A percentile compares a stretch with the other conserved stretches of the same genome.
phyloP scores from a whole-genome alignment of 2,113 vertebrate species.

The Xenopus borealis region DNA sequence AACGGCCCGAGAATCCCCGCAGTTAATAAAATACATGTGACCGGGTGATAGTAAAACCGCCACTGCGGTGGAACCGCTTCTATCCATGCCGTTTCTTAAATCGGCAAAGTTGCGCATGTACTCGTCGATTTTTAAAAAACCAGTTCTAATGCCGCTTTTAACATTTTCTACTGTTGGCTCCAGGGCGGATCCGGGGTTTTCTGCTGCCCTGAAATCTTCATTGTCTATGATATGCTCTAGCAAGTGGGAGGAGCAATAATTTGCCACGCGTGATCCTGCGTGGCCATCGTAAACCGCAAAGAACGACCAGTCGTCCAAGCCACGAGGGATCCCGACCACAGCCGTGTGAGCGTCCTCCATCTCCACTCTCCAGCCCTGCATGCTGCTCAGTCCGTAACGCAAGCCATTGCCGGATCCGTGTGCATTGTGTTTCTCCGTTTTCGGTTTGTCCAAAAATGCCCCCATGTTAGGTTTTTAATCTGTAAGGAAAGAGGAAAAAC shows the following conservation, averaged over 20 bases:
- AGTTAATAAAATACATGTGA: slow-evolving; percentile 96
- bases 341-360: slow-evolving; percentile 99
- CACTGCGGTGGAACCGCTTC: slow-evolving; percentile 95
- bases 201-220: slow-evolving; percentile 77
- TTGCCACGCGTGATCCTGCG: slow-evolving; percentile 94
- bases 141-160: slow-evolving; percentile 89
- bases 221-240: slow-evolving; percentile 93
- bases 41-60: slow-evolving; percentile 90
- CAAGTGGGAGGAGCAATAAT: slow-evolving; percentile 93
- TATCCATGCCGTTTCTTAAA: slow-evolving; percentile 94
- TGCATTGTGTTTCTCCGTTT: slow-evolving; percentile 94
- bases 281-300: slow-evolving; percentile 97
- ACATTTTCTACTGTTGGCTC: slow-evolving; percentile 86
- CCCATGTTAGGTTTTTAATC: slow-evolving; percentile 86
- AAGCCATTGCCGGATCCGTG: slow-evolving; percentile 90
- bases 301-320: slow-evolving; percentile 94
- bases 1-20: slow-evolving; percentile 93
- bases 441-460: slow-evolving; percentile 98
- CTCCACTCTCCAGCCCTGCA: slow-evolving; percentile 98
- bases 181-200: slow-evolving; percentile 65
- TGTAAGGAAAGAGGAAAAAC: slow-evolving; percentile 53
- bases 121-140: slow-evolving; percentile 96
- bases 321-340: slow-evolving; percentile 86
- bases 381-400: slow-evolving; percentile 93
- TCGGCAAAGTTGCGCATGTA: slow-evolving; percentile 98